phyloP scores from a whole-genome alignment of 2,797 vertebrate species.

The Crenichthys baileyi region DNA sequence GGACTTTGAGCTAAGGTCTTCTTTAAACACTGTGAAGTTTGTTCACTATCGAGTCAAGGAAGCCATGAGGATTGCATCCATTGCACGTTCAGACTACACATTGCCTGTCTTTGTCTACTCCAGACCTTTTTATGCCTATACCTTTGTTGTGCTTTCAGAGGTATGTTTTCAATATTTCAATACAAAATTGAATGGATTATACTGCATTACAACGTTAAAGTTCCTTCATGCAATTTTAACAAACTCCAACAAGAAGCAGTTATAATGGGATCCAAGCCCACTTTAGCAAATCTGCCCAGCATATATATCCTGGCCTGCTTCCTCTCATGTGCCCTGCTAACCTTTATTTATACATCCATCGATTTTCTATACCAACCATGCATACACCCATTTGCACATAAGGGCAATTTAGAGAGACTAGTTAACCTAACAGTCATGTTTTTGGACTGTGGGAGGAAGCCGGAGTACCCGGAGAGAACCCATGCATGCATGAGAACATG shows the following conservation, averaged over 20 bases:
- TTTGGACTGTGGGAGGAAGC: too few relatives aligned
- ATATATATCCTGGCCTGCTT: background rate
- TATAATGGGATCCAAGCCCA: background rate
- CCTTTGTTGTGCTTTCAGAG: conserved; percentile 87
- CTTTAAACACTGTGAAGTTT: conserved; percentile 87
- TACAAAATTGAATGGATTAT: background rate
- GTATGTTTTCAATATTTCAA: conserved; percentile 69
- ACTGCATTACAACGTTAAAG: background rate
- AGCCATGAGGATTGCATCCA: conserved; percentile 88
- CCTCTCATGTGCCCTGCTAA: background rate
- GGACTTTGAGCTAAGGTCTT: conserved; percentile 87
- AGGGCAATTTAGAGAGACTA: too few relatives aligned
- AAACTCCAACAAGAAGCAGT: background rate
- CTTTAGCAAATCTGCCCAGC: background rate
- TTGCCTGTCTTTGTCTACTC: conserved; percentile 91
- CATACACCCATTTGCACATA: too few relatives aligned
- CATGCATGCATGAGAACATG: too few relatives aligned
- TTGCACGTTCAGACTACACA: conserved; percentile 81
- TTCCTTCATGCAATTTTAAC: background rate
- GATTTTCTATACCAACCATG: too few relatives aligned
- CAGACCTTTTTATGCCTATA: conserved; percentile 91
- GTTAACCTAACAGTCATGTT: too few relatives aligned
- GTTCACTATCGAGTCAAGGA: conserved; percentile 90
- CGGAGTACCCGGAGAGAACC: too few relatives aligned
- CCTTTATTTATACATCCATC: too few relatives aligned